Evolutionary conservation across 2,113 vertebrate species (phyloP).

Genomic region (Brachypodius melanocephalos): DNA sequence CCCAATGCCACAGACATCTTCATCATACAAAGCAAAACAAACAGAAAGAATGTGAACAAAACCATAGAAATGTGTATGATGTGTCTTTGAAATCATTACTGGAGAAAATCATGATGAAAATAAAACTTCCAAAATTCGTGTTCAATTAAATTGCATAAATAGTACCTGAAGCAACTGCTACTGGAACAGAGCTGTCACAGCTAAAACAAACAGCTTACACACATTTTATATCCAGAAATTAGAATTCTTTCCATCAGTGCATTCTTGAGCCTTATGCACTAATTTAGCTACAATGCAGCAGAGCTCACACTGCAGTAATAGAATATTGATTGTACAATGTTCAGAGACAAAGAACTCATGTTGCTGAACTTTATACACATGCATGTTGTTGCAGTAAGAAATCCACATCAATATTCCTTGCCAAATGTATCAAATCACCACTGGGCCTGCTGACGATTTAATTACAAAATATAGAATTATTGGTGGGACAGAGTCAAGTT

Average conservation of each 20-base stretch:
- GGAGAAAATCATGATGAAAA: background rate
- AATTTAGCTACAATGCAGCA: slow-evolving; percentile 64
- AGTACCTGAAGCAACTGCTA: background rate
- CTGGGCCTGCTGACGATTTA: slow-evolving; percentile 31
- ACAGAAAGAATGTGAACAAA: background rate
- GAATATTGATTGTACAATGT: slow-evolving; percentile 71
- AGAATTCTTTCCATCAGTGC: slow-evolving; percentile 24
- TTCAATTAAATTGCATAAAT: background rate
- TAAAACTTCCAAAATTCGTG: background rate
- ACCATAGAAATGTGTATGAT: background rate
- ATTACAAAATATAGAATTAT: slow-evolving; percentile 59
- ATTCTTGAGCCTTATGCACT: slow-evolving; percentile 49
- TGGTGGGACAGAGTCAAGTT: slow-evolving; percentile 13
- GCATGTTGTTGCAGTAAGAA: slow-evolving; percentile 49
- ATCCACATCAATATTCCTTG: slow-evolving; percentile 47
- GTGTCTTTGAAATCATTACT: background rate
- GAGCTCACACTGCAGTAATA: slow-evolving; percentile 55
- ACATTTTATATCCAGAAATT: slow-evolving; percentile 32
- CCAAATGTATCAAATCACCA: slow-evolving; percentile 11
- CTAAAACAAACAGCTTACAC: background rate
- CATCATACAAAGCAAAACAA: background rate
- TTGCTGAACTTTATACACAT: slow-evolving; percentile 53
- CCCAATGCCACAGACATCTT: background rate
- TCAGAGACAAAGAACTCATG: slow-evolving; percentile 62
- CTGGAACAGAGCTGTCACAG: background rate